These are phyloP conservation scores for Xiphorhynchus erythropygius DNA, from an alignment of 2,797 vertebrate species.

Conservation along the genomic window DNA sequence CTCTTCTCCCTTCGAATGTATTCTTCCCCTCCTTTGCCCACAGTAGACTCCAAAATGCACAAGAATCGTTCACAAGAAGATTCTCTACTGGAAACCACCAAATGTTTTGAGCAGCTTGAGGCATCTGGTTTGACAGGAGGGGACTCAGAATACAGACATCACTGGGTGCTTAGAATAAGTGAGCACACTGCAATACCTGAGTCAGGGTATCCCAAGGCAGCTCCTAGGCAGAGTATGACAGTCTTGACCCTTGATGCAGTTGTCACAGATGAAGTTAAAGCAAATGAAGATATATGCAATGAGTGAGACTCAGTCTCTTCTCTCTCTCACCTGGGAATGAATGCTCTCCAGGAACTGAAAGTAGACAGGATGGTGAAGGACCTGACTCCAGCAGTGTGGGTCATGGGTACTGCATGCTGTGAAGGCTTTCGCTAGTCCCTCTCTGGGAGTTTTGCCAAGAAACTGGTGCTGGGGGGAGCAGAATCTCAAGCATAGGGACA, in stretches of 20 bases:
- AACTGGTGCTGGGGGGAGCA: background rate
- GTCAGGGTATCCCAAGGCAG: rapidly evolving
- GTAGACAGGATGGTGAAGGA: background rate
- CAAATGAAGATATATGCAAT: background rate
- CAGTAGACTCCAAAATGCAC: background rate
- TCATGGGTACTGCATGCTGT: background rate
- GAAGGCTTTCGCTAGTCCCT: background rate
- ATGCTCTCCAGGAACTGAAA: background rate
- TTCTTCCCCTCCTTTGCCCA: background rate
- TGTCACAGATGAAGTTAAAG: background rate
- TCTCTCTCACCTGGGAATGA: background rate
- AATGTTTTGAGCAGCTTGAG: background rate
- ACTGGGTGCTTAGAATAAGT: background rate
- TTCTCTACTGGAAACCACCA: background rate
- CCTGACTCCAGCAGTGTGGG: background rate
- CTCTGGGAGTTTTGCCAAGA: background rate
- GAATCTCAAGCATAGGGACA: background rate
- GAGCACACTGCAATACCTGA: background rate
- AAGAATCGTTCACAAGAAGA: background rate
- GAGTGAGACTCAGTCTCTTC: background rate
- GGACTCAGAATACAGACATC: background rate
- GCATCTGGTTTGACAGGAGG: background rate
- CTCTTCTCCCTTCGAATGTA: background rate
- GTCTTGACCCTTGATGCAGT: background rate
- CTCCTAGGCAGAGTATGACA: background rate